These are phyloP conservation scores for Rostratula benghalensis DNA, from an alignment of 2,113 vertebrate species.

Conservation along the genomic window DNA sequence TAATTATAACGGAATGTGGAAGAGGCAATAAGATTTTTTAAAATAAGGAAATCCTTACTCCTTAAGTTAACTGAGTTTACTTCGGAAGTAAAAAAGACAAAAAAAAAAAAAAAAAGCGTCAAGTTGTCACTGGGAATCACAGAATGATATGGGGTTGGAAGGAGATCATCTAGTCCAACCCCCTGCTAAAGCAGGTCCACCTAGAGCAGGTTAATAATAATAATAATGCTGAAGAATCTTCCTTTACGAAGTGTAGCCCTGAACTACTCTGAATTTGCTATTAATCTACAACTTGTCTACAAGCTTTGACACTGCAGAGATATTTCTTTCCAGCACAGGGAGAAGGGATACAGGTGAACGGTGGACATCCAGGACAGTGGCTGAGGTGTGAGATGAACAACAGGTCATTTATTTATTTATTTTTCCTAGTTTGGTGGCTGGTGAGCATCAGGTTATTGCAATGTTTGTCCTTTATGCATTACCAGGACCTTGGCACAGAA, in stretches of 20 bases:
- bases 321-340: neutral
- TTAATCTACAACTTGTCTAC: neutral
- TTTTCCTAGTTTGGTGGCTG: neutral
- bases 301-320: neutral
- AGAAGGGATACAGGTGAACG: neutral
- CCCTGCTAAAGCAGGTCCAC: no score
- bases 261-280: neutral
- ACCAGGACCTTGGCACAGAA: neutral
- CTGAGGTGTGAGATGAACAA: neutral
- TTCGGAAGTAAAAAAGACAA: neutral
- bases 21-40: neutral
- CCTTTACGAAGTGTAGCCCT: neutral
- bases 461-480: neutral
- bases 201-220: no score
- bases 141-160: no score
- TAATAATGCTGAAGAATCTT: neutral
- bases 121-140: neutral
- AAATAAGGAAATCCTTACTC: neutral
- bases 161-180: no score
- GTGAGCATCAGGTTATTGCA: neutral
- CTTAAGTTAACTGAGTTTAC: neutral
- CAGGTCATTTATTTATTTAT: neutral
- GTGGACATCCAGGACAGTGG: neutral
- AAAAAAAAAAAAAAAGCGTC: neutral
- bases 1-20: neutral